phyloP scores from a whole-genome alignment of 2,113 vertebrate genomes.

The Corythornis cristatus region DNA sequence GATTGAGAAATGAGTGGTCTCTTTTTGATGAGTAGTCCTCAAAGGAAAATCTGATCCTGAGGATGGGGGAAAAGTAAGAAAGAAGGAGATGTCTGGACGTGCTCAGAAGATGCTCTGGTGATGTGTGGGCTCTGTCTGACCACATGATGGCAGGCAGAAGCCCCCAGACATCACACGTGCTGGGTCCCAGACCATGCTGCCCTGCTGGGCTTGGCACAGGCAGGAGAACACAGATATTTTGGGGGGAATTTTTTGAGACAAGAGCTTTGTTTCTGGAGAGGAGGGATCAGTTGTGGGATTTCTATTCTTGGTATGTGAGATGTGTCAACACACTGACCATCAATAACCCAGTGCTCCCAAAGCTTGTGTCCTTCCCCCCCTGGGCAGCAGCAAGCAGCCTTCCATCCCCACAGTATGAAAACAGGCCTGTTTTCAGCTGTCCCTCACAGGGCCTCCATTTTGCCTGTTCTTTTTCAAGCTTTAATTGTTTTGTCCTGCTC shows the following conservation, averaged over 20 bases:
- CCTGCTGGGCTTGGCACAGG: neutral
- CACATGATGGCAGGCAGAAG: neutral
- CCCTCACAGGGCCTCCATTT: neutral
- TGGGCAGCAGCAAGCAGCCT: neutral
- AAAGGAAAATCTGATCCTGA: neutral
- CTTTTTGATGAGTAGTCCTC: neutral
- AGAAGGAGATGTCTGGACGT: neutral
- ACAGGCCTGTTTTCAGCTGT: neutral
- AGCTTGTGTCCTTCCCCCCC: neutral
- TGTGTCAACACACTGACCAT: neutral
- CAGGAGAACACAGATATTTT: neutral
- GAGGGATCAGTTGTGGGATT: neutral
- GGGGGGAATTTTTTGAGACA: neutral
- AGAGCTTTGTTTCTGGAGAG: neutral
- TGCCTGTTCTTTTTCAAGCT: neutral
- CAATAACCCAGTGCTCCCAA: neutral
- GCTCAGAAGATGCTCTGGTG: neutral
- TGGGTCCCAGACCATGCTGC: neutral
- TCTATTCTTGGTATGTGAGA: neutral
- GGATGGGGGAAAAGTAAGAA: neutral
- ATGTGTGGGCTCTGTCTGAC: fast-evolving
- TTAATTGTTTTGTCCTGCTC: neutral
- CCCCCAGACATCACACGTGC: fast-evolving
- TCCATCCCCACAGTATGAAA: neutral
- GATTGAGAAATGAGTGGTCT: neutral